Evolutionary conservation across 2,888 invertebrate species (phyloP).

Genomic region (Stenoptilia bipunctidactyla): DNA sequence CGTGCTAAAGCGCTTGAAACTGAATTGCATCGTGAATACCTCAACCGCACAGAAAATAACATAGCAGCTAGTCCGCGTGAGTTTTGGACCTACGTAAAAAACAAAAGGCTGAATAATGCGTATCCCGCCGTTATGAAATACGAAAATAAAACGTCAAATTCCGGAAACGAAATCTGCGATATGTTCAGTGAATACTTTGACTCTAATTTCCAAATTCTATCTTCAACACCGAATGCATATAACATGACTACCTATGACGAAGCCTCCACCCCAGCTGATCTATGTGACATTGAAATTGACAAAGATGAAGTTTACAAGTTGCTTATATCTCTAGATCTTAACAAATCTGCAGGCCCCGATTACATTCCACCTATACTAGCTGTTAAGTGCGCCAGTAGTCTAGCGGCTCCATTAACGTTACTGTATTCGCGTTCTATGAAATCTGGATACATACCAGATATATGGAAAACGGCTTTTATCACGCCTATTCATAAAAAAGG

Average conservation of each 20-base stretch:
- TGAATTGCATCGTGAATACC: no score
- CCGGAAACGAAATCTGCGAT: background rate
- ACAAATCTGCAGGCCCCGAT: no score
- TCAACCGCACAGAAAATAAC: background rate
- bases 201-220: background rate
- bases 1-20: no score
- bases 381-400: no score
- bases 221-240: background rate
- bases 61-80: background rate
- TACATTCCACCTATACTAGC: no score
- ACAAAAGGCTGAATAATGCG: background rate
- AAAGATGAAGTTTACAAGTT: no score
- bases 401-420: no score
- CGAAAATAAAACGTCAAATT: background rate
- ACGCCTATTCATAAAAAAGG: no score
- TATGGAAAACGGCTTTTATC: no score
- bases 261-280: background rate
- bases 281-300: background rate
- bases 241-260: background rate
- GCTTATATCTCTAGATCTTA: no score
- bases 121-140: background rate
- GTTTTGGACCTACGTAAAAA: background rate
- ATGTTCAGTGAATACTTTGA: conserved; percentile 1
- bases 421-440: no score
- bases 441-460: no score